Percentiles rank a stretch among this genome's conserved stretches.
phyloP scores from a whole-genome alignment of 2,888 invertebrate species.

The Colostygia pectinataria region DNA sequence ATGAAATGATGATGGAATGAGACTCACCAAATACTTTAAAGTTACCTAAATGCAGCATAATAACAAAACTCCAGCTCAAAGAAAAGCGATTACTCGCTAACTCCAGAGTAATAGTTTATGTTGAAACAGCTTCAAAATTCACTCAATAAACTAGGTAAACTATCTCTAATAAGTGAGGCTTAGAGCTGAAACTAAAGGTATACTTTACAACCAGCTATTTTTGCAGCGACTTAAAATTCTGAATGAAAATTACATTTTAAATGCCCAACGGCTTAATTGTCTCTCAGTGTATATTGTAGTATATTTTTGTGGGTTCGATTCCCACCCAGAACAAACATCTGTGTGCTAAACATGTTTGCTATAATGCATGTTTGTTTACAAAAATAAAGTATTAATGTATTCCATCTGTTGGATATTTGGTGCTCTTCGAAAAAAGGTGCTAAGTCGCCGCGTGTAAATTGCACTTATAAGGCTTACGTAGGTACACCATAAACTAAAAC shows the following conservation, averaged over 20 bases:
- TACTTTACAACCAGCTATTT: neutral
- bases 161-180: slow-evolving; percentile 2
- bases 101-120: slow-evolving; percentile 10
- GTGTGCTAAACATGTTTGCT: no score
- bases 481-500: slow-evolving; percentile 1
- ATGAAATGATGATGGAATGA: no score
- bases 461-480: neutral
- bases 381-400: no score
- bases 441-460: neutral
- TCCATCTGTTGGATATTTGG: no score
- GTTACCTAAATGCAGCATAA: neutral
- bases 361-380: no score
- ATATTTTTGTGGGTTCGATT: no score
- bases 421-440: neutral
- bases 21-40: no score
- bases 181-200: neutral
- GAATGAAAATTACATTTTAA: neutral
- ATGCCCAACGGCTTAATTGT: no score
- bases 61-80: slow-evolving; percentile 12
- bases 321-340: no score
- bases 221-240: neutral
- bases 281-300: no score
- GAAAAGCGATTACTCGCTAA: slow-evolving; percentile 15
- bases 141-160: slow-evolving; percentile 12
- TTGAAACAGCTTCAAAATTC: slow-evolving; percentile 15